Evolutionary conservation across 2,113 vertebrate genomes (phyloP), one percentile per base, ranked within the genome.

Genomic region (Notothenia coriiceps): DNA sequence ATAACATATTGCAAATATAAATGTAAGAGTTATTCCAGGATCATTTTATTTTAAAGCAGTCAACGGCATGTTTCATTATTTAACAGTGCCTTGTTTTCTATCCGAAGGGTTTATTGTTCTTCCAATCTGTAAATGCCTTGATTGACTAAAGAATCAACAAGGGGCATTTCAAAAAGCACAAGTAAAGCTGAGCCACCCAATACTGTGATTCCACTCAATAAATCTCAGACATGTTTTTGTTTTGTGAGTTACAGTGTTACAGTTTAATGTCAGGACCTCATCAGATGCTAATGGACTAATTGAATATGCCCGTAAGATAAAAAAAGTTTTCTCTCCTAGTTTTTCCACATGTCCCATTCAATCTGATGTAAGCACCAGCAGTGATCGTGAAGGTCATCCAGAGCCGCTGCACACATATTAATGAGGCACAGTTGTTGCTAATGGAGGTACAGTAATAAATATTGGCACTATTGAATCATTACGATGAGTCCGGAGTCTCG

Each of bases 371-470:
- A 61, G 72, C 74, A 74, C 51, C 49, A 56, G 50, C 51, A 2
- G 57, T 64, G 77, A 67, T 68, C 22, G 54, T 82, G 83, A 93
- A 92, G 86, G 85, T 92, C 89, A 80, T 22, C 2, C 7, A 0
- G 63, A 78, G 82, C 25, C 8, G 52, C 71, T 5, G 25, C 56
- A 22, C 70, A 29, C 72, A 85, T 91, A 88, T 88, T 91, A 93
- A 91, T 87, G 78, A 90, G 74, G 77, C 73, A 11, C 40, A 67
- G 74, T 77, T 29, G 8, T 51, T 46, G 64, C 89, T 92, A 92
- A 92, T 91, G 88, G 87, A 88, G 68, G 77, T 66, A 76, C 75
- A 74, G 82, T 89, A 90, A 93, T 89, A 92, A 80, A 89, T 89
- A 92, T 91, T 89, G 88, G 85, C 89, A 91, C 61, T 66, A 47